Base-by-base conservation (phyloP, 2,113 vertebrate genomes). In the Prinia subflava region DNA sequence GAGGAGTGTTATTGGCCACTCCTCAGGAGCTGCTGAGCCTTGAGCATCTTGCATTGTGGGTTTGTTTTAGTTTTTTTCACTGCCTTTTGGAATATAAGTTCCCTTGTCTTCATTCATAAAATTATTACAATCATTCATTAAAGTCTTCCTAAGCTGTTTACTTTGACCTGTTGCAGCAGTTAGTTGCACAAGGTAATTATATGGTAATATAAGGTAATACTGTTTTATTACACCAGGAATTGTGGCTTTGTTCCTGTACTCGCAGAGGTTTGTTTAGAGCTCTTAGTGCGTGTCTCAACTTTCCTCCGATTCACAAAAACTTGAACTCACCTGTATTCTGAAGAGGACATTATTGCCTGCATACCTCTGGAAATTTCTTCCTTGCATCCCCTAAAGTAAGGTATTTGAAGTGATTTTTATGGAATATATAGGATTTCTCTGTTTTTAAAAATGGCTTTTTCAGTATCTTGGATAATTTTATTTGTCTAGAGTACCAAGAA, bases 121-220 rank as follows among this genome's bases (percentile, higher is more conserved):
- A 63, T 83, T 59, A 68, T 59, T 77, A 5, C 28, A 86, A 53
- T 78, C 18, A 52, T 86, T 93, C 79, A 86, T 80, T 83, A 21
- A 91, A 78, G 18, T 63, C 69, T 75, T 83, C n/a, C 39, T 70
- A 44, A 93, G 60, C 44, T 92, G 63, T 91, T 94, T 86, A 39
- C 56, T 90, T 86, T 90, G 62, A 93, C 71, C 37, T 96, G 35
- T 44, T 90, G 93, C 68, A 92, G 76, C 93, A 87, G 76, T 93
- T 83, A 87, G 73, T 92, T 90, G 76, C 90, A 89, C 68, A 78
- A 88, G 80, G 37, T 94, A 95, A 96, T 95, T 90, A 78, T 31
- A 78, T 35, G 71, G 33, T 83, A 78, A 69, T 92, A 67, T 64
- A 63, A 80, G 35, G 18, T 70, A 68, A 89, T 89, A 83, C 52